Percentiles rank a stretch among this genome's conserved stretches.
Evolutionary conservation across 2,797 vertebrate species (phyloP).

Genomic region (Nannoperca obscura): DNA sequence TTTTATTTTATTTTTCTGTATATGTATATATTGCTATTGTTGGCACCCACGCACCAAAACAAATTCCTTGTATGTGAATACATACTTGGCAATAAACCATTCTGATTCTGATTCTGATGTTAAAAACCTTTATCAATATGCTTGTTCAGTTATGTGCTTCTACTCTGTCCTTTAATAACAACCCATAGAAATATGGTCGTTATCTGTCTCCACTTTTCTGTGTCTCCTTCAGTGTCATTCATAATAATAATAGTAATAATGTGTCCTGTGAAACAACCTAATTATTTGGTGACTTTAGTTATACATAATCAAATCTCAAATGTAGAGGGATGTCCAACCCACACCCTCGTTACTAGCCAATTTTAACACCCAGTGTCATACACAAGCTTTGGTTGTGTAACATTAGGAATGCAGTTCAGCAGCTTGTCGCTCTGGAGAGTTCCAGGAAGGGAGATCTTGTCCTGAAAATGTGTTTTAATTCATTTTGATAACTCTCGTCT

Average conservation of each 20-base stretch:
- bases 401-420: slow-evolving; percentile 61
- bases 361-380: slow-evolving; percentile 23
- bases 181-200: too few relatives aligned
- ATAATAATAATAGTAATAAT: background rate
- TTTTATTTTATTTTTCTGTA: too few relatives aligned
- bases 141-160: too few relatives aligned
- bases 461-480: slow-evolving; percentile 5
- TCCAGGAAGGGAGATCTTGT: background rate
- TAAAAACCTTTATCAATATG: background rate
- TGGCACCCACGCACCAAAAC: too few relatives aligned
- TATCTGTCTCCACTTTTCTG: too few relatives aligned
- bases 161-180: background rate
- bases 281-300: background rate
- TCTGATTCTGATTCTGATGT: too few relatives aligned
- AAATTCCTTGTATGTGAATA: too few relatives aligned
- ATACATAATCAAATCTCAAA: background rate
- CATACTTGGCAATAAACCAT: too few relatives aligned
- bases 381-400: background rate
- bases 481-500: background rate
- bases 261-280: background rate
- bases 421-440: slow-evolving; percentile 18
- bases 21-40: too few relatives aligned
- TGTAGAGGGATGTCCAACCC: background rate
- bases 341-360: background rate
- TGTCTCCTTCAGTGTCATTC: background rate